Evolutionary conservation across 2,888 invertebrate genomes (phyloP).

Genomic region (Ectemnius lituratus): DNA sequence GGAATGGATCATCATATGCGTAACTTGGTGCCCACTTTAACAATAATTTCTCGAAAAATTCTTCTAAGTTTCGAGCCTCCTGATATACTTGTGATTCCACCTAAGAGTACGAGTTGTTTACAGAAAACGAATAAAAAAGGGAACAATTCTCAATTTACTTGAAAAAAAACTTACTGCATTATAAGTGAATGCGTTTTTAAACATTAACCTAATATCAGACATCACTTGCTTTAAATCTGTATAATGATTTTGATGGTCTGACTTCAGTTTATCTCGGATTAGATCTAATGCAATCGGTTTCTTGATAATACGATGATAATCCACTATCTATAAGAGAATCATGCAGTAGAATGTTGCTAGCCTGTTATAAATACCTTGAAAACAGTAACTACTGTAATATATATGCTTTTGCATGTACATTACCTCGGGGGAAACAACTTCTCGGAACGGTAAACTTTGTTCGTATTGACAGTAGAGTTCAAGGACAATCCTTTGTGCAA

Average conservation of each 20-base stretch:
- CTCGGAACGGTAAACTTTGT: conserved; percentile 91
- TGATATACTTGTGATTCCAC: conserved; percentile 87
- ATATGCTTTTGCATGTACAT: conserved; percentile 44
- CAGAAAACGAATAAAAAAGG: background rate
- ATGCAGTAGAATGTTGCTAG: conserved; percentile 13
- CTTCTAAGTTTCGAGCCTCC: conserved; percentile 90
- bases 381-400: no score
- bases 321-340: conserved; percentile 79
- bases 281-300: conserved; percentile 92
- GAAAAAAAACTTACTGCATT: conserved; percentile 84
- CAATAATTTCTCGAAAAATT: conserved; percentile 90
- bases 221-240: conserved; percentile 87
- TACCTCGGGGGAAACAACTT: conserved; percentile 88
- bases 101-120: conserved; percentile 76
- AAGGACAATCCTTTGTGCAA: conserved; percentile 90
- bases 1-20: conserved; percentile 80
- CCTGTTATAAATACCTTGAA: conserved; percentile 9
- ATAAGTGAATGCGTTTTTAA: conserved; percentile 91
- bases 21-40: conserved; percentile 89
- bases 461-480: conserved; percentile 96
- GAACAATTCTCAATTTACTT: background rate
- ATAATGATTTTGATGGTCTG: conserved; percentile 86
- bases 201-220: conserved; percentile 89
- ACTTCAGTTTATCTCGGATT: conserved; percentile 89
- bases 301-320: conserved; percentile 85